phyloP scores from a whole-genome alignment of 2,113 vertebrate species.

The Myiopsitta monachus region DNA sequence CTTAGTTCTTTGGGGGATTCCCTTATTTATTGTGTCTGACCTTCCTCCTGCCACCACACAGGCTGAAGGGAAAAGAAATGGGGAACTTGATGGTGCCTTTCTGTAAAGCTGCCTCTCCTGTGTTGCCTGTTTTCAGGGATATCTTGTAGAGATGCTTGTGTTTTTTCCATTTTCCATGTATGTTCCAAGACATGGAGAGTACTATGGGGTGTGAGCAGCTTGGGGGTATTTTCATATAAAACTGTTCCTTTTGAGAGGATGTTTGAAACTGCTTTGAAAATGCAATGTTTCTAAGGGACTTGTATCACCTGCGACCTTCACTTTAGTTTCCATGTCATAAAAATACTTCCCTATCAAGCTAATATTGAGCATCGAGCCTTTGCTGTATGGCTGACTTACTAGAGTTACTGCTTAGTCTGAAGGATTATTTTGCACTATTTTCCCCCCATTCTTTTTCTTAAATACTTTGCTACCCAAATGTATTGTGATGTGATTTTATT shows the following conservation, averaged over 20 bases:
- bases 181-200: not conserved
- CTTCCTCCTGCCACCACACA: not conserved
- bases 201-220: rapidly evolving
- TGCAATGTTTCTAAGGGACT: not conserved
- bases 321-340: not conserved
- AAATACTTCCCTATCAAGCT: not conserved
- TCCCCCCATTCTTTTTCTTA: not conserved
- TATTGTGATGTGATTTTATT: not conserved
- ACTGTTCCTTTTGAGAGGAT: not conserved
- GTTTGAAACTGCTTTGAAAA: not conserved
- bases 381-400: not conserved
- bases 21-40: not conserved
- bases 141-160: not conserved
- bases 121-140: not conserved
- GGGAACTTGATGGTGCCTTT: not conserved
- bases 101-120: not conserved
- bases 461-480: not conserved
- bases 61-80: not conserved
- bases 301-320: not conserved
- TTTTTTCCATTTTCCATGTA: not conserved
- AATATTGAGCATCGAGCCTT: not conserved
- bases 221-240: not conserved
- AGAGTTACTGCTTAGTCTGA: not conserved
- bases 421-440: not conserved
- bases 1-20: not conserved